Evolutionary conservation across 2,797 vertebrate genomes (phyloP).

Genomic region (Mormyrus hasselquistii): DNA sequence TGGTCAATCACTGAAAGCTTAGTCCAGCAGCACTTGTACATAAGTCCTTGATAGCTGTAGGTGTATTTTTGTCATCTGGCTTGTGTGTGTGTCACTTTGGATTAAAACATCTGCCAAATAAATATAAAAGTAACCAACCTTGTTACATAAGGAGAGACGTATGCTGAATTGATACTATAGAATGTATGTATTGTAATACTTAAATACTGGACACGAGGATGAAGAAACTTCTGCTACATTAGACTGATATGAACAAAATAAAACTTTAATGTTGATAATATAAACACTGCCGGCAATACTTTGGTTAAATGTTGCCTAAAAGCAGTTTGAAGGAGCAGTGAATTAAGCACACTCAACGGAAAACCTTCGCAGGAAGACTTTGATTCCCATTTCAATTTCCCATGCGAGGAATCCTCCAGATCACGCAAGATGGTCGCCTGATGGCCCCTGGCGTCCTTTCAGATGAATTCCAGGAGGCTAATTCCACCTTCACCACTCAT

Average conservation of each 20-base stretch:
- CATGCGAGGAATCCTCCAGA: not conserved
- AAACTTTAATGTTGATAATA: not conserved
- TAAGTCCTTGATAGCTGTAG: not conserved
- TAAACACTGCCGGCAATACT: not conserved
- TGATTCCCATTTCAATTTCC: conserved; percentile 1
- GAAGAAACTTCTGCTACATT: not conserved
- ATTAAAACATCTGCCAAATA: not conserved
- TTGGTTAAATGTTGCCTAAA: not conserved
- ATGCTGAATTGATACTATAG: not conserved
- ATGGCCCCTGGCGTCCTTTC: conserved; percentile 3
- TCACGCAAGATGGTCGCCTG: not conserved
- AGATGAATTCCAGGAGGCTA: not conserved
- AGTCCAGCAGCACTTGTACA: not conserved
- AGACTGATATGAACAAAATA: not conserved
- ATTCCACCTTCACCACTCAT: conserved; percentile 5
- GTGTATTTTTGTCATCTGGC: not conserved
- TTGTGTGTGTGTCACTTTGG: not conserved
- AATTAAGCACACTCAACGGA: conserved; percentile 5
- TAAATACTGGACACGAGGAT: not conserved
- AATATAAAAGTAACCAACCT: not conserved
- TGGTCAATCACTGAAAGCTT: not conserved
- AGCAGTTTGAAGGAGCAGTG: not conserved
- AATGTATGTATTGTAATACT: not conserved
- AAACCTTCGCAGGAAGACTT: not conserved
- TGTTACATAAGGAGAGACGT: not conserved